phyloP scores from a whole-genome alignment of 2,888 invertebrate genomes.

The Fragum fragum region DNA sequence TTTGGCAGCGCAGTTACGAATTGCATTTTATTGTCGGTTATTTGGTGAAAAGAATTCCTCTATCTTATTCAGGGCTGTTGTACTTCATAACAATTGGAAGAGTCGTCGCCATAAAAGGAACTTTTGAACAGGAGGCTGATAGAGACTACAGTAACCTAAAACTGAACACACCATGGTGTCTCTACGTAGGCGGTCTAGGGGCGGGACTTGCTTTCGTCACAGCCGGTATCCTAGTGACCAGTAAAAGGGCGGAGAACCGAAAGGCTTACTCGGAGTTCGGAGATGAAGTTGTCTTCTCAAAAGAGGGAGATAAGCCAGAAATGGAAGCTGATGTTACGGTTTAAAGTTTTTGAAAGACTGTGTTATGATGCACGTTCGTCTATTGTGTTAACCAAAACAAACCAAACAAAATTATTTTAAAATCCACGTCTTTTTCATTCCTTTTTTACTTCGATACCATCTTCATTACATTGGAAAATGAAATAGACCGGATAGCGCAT shows the following conservation, averaged over 20 bases:
- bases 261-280: constrained; percentile 37
- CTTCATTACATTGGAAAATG: too few species aligned
- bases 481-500: too few species aligned
- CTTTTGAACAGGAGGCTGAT: not conserved
- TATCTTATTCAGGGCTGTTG: constrained; percentile 34
- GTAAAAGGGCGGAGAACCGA: constrained; percentile 31
- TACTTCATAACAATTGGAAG: constrained; percentile 35
- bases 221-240: constrained; percentile 29
- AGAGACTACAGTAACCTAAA: not conserved
- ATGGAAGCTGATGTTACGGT: not conserved
- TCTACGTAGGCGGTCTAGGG: constrained; percentile 43
- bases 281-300: constrained; percentile 33
- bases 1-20: too few species aligned
- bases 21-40: too few species aligned
- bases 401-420: too few species aligned
- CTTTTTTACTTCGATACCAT: too few species aligned
- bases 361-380: too few species aligned
- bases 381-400: too few species aligned
- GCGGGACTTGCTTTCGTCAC: constrained; percentile 49
- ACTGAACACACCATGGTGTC: constrained; percentile 43
- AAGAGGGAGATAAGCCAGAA: not conserved
- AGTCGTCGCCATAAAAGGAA: constrained; percentile 14
- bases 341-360: too few species aligned
- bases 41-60: too few species aligned
- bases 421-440: too few species aligned